Evolutionary conservation across 2,113 vertebrate species (phyloP).

Genomic region (Oceanites oceanicus): DNA sequence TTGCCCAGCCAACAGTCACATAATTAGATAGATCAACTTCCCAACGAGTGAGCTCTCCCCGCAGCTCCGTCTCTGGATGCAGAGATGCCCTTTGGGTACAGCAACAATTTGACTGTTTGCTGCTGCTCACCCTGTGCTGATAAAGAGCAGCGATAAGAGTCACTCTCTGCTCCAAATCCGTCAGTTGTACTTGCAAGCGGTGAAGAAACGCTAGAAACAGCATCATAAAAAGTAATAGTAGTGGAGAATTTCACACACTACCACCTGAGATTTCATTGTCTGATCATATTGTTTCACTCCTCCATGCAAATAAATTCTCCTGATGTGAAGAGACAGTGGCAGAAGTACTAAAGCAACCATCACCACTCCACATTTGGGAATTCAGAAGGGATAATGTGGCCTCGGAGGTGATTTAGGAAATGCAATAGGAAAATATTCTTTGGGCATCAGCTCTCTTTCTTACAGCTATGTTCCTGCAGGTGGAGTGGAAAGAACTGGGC

Average conservation of each 20-base stretch:
- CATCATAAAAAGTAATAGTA: neutral
- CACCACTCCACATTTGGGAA: neutral
- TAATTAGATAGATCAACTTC: conserved; percentile 1
- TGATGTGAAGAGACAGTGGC: neutral
- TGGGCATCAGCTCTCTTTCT: neutral
- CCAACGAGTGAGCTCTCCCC: neutral
- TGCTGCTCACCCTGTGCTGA: conserved; percentile 2
- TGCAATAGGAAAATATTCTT: neutral
- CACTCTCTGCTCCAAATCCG: neutral
- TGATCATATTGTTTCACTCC: neutral
- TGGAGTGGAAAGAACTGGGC: neutral
- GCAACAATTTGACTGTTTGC: neutral
- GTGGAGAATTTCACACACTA: conserved; percentile 8
- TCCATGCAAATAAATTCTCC: conserved; percentile 20
- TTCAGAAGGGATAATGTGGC: neutral
- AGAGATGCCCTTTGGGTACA: neutral
- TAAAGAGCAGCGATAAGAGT: neutral
- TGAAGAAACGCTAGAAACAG: conserved; percentile 9
- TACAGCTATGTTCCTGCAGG: neutral
- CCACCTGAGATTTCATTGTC: conserved; percentile 17
- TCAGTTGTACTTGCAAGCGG: neutral
- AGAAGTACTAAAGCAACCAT: neutral
- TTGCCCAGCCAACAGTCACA: neutral
- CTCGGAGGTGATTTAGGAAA: neutral
- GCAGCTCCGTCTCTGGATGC: neutral